Conservation (phyloP, 2,888 invertebrate species). For the Mythimna pallens region DNA sequence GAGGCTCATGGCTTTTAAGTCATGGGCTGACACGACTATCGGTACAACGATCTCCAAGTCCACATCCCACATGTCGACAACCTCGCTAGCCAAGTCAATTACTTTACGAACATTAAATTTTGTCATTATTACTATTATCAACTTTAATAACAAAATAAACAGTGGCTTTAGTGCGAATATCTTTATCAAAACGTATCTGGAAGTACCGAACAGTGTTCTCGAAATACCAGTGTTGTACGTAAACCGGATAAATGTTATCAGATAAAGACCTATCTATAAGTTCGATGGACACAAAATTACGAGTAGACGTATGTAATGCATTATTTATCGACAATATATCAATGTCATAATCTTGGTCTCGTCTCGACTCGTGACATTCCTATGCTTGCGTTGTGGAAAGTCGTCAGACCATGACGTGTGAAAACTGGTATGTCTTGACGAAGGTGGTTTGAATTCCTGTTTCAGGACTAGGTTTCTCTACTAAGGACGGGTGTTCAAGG, state of each 20-base stretch:
- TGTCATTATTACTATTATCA: neutral
- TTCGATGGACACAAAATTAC: conserved; percentile 38
- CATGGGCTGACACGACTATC: too few relatives aligned
- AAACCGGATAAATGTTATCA: conserved; percentile 20
- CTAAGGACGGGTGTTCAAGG: neutral
- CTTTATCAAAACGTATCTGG: neutral
- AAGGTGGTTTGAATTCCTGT: conserved; percentile 6
- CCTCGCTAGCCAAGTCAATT: neutral
- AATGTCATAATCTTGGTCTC: conserved; percentile 26
- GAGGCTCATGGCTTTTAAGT: too few relatives aligned
- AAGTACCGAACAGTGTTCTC: neutral
- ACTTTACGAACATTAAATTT: neutral
- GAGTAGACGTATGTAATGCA: neutral
- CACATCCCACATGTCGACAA: too few relatives aligned
- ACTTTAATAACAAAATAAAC: neutral
- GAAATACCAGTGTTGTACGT: conserved; percentile 1
- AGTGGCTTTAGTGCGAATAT: neutral
- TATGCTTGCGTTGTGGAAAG: conserved; percentile 1
- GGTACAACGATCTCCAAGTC: too few relatives aligned
- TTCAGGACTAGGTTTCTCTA: conserved; percentile 11
- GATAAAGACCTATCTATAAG: conserved; percentile 30
- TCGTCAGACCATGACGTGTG: conserved; percentile 10
- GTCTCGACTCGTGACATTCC: neutral
- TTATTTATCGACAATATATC: conserved; percentile 23
- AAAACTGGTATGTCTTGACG: conserved; percentile 12